Base-by-base conservation (phyloP, 2,797 vertebrate genomes). In the Threskiornis aethiopicus region DNA sequence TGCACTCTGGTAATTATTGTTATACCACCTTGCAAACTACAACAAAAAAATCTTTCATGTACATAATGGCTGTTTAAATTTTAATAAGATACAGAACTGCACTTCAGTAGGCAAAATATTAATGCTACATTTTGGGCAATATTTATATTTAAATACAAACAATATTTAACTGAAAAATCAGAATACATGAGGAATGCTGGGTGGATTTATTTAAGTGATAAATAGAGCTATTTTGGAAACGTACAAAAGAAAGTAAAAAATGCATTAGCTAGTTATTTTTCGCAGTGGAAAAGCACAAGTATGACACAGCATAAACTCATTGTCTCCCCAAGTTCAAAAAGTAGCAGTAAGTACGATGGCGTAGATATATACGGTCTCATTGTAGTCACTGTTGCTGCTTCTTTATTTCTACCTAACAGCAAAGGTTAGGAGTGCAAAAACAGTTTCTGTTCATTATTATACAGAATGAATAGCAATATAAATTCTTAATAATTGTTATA, bases 1-100 rank as follows among this genome's bases (percentile, higher is more conserved):
- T 94, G 94, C 90, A 79, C 90, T 90, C 10, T 61, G 85, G 72
- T 96, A 97, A 97, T 97, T 96, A 94, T 97, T 96, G 95, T 93
- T 96, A 93, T 62, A 90, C 75, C 95, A 96, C 96, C 90, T 96
- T 95, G 89, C 88, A 96, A 90, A 89, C 88, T 86, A 84, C 90
- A 94, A 94, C 81, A 87, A 89, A 95, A 96, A 95, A 89, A 88
- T 69, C 88, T 97, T 97, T 84, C 84, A 85, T 91, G 90, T 85
- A 89, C 79, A 78, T 76, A 96, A 97, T 71, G 65, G 76, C 84
- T 94, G 79, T 95, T 97, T 96, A 97, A 96, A 97, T 94, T 94
- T 97, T 97, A 85, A 96, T 95, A 71, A 75, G 85, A 70, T 57
- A 73, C 76, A 87, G 84, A 96, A 95, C 85, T 29, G 89, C 66